Percentiles rank a stretch among this genome's conserved stretches.
phyloP scores from a whole-genome alignment of 2,888 invertebrate species.

The Heliconius ismenius region DNA sequence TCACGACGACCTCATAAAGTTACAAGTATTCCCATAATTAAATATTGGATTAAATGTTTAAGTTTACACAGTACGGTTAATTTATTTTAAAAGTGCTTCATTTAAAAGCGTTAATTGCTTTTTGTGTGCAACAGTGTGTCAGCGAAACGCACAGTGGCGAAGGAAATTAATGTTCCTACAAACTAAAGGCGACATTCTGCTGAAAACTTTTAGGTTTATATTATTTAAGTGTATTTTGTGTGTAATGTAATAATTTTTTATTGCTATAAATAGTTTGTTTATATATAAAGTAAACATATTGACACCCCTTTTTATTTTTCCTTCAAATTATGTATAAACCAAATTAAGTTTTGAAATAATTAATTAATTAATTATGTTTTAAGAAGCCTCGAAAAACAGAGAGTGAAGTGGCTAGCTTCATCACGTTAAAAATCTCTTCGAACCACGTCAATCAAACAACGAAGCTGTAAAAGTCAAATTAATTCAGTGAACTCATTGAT shows the following conservation, averaged over 20 bases:
- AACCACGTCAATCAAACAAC: neutral
- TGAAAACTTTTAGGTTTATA: conserved; percentile 2
- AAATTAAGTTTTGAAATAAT: neutral
- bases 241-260: neutral
- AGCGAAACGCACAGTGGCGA: conserved; percentile 19
- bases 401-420: neutral
- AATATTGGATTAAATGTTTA: conserved; percentile 12
- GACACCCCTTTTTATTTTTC: too few relatives aligned
- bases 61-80: conserved; percentile 11
- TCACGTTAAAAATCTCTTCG: neutral
- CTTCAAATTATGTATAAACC: too few relatives aligned
- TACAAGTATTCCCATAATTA: neutral
- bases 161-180: conserved; percentile 21
- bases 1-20: neutral
- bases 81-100: conserved; percentile 21
- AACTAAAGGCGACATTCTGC: conserved; percentile 20
- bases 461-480: conserved; percentile 4
- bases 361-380: neutral
- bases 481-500: neutral
- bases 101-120: conserved; percentile 24
- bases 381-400: neutral
- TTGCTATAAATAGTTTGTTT: too few relatives aligned
- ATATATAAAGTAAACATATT: too few relatives aligned
- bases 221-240: neutral
- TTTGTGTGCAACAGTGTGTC: conserved; percentile 31